Base-by-base conservation (phyloP, 2,888 invertebrate genomes). In the Leptarthrus brevirostris region DNA sequence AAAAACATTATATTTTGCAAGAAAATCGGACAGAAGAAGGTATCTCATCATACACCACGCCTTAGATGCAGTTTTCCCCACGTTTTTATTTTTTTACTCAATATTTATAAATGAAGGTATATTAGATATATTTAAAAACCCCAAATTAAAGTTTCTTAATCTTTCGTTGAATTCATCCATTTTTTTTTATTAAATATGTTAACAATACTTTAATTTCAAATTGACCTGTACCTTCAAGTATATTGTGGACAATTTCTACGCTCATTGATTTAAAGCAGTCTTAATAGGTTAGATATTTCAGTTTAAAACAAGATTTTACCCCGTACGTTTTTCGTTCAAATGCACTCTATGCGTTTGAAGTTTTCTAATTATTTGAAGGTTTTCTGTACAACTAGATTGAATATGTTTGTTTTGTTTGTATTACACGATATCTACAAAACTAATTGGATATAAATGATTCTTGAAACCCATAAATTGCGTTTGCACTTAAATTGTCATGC, bases 161-260 rank as follows among this genome's bases (percentile, higher is more conserved):
- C 26, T 66, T 16, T 49, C 18, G 6, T 49, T 49, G 16, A 66
- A 26, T 16, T 49, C 26, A 49, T 49, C 30, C 24, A 24, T 16
- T 1, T n/a, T 44, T 12, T 12, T 40, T 71, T n/a, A 56, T 14
- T 6, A 71, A 8, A 44, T 24, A 44, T n/a, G 6, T 3, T 5
- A 71, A 56, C 12, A 70, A 44, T n/a, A 58, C 20, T 30, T 56
- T 74, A 1, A 74, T 12, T 47, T 56, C 69, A 56, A 54, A 47
- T n/a, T 54, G 54, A 24, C 44, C 58, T n/a, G 47, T 47, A 12
- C 74, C 74, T 36, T 74, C 74, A 10, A 52, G 12, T 6, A 61
- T 49, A 44, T 74, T 71, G 16, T 74, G 74, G 56, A 74, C 56
- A 2, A 56, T 61, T 53, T 74, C 74, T n/a, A 71, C 61, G 76